Evolutionary conservation across 2,797 vertebrate genomes (phyloP), one percentile per base, ranked within the genome.

Genomic region (Peromyscus aztecus): DNA sequence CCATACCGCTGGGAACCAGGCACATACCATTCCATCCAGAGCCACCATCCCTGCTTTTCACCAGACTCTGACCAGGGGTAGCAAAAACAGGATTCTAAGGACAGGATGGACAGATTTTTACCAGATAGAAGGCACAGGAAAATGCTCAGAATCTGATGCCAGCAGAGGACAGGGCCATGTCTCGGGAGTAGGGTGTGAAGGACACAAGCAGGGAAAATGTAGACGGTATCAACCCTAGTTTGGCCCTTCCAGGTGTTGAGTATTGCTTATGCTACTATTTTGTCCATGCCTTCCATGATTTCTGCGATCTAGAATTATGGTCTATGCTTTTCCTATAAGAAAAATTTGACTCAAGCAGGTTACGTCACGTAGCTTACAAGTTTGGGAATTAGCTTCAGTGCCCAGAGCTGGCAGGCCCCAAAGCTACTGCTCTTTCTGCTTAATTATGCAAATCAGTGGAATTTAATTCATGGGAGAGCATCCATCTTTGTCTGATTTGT

Each of bases 391-490:
- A 55, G 81, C 69, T 84, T 96, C 52, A 84, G 71, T 94, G 82
- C 23, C 19, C 67, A 78, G 67, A 83, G 23, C 49, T 29, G 43
- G 12, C 14, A 86, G 63, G 31, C n/a, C 86, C 52, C 21, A 81
- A 92, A 82, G 57, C 69, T 57, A 76, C 40, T 83, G 14, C 6
- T 76, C 87, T 92, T 92, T 52, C 67, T n/a, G 40, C 23, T 80
- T 93, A 84, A 46, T 67, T 94, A 90, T 78, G 40, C 55, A 82
- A 89, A 90, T 65, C 14, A 1, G 24, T 88, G 34, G 78, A 77
- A 89, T 85, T 81, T 63, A 89, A 87, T 92, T 89, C 90, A 69
- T 81, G 31, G 34, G 49, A 73, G 6, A 94, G 59, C 24, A 76
- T 34, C 8, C 46, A 80, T 89, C 73, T 92, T 27, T 92, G 29